Percentiles rank a stretch among this genome's conserved stretches.
These are phyloP conservation scores for Aphelinus atriplicis DNA, from an alignment of 1,140 invertebrate genomes.

Conservation along the genomic window DNA sequence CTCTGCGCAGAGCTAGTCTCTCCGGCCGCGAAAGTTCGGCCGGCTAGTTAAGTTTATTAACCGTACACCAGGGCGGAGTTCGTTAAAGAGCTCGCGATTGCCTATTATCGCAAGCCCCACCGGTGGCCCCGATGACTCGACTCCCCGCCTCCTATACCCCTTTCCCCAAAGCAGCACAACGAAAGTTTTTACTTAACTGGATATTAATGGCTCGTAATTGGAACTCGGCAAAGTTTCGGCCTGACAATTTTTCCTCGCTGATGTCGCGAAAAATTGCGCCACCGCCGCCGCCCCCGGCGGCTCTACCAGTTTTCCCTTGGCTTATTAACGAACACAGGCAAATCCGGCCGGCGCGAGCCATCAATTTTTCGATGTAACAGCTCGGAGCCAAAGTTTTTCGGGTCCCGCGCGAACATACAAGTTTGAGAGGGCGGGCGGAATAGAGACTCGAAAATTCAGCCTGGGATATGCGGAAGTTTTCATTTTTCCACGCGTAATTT, in stretches of 20 bases:
- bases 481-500: too few relatives aligned
- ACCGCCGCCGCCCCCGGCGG: not conserved
- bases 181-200: conserved; percentile 28
- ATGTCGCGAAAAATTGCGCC: conserved; percentile 21
- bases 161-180: conserved; percentile 15
- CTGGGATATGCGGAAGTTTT: not conserved
- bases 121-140: not conserved
- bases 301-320: conserved; percentile 9
- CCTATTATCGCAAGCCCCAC: conserved; percentile 12
- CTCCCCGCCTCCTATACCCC: not conserved
- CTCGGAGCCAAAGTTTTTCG: conserved; percentile 19
- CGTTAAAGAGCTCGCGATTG: conserved; percentile 34
- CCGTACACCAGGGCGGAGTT: conserved; percentile 14
- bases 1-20: too few relatives aligned
- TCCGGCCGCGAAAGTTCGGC: conserved; percentile 7
- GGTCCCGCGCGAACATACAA: not conserved
- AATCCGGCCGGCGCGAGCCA: not conserved
- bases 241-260: conserved; percentile 34
- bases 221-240: conserved; percentile 2
- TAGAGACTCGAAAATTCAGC: not conserved
- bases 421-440: conserved; percentile 1
- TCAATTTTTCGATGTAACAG: conserved; percentile 34
- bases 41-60: conserved; percentile 36
- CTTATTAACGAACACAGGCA: conserved; percentile 30
- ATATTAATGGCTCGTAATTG: conserved; percentile 35